phyloP scores from a whole-genome alignment of 2,888 invertebrate genomes.

The Epirrhoe tristata region DNA sequence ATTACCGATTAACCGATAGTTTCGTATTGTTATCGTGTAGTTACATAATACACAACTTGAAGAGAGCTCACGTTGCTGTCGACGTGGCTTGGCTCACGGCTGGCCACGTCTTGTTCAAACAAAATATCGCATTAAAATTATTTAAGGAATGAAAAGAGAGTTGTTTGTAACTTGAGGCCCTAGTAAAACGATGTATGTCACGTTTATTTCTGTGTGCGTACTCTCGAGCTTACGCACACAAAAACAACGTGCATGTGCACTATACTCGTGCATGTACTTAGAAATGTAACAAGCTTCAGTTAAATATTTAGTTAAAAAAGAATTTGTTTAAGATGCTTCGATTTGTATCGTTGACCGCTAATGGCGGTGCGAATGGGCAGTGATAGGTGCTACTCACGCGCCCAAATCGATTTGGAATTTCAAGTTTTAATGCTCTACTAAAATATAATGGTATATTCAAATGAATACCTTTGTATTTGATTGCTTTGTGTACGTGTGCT shows the following conservation, averaged over 20 bases:
- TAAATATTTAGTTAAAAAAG: conserved; percentile 1
- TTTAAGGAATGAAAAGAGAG: too few relatives aligned
- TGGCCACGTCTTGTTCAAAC: too few relatives aligned
- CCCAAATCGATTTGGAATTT: conserved; percentile 22
- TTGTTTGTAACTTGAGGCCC: too few relatives aligned
- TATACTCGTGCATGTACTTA: too few relatives aligned
- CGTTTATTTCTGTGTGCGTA: too few relatives aligned
- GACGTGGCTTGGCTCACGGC: not conserved
- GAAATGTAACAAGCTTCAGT: not conserved
- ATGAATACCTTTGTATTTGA: not conserved
- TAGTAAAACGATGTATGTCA: too few relatives aligned
- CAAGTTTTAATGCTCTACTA: conserved; percentile 1
- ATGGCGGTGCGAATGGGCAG: conserved; percentile 23
- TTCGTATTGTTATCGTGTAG: not conserved
- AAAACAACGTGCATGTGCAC: too few relatives aligned
- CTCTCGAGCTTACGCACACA: too few relatives aligned
- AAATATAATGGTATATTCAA: not conserved
- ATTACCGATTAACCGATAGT: not conserved
- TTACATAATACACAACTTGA: not conserved
- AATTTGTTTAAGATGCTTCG: conserved; percentile 10
- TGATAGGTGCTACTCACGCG: conserved; percentile 4
- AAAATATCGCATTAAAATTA: too few relatives aligned
- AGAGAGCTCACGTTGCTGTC: not conserved
- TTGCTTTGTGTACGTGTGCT: too few relatives aligned
- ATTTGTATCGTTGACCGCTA: conserved; percentile 14